Conservation (phyloP, 1,140 invertebrate genomes). For the Bombus difficillimus region DNA sequence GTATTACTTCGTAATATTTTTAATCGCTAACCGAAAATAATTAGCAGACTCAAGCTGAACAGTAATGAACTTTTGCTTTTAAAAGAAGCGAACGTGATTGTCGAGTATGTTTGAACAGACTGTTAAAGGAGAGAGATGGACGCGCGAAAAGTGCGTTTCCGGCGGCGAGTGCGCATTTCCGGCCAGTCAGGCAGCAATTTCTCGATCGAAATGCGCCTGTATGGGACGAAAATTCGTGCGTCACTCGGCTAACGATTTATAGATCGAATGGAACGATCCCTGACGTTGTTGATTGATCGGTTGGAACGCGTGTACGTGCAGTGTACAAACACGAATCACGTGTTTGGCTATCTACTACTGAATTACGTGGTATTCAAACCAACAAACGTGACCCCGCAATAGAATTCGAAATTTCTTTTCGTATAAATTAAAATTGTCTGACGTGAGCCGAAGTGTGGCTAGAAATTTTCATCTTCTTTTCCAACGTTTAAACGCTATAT, state of each 20-base stretch:
- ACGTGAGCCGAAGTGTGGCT: not conserved
- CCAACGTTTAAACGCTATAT: not conserved
- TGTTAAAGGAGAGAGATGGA: not conserved
- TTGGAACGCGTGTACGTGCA: slow-evolving; percentile 4
- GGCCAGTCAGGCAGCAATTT: slow-evolving; percentile 29
- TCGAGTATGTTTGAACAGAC: not conserved
- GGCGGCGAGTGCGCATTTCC: slow-evolving; percentile 32
- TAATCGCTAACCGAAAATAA: not conserved
- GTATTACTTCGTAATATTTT: too few relatives aligned
- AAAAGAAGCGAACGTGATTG: too few relatives aligned
- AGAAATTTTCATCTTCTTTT: not conserved
- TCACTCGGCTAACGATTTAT: slow-evolving; percentile 17
- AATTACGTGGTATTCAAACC: not conserved
- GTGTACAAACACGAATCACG: not conserved
- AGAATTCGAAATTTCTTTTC: not conserved
- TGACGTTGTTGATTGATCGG: slow-evolving; percentile 1
- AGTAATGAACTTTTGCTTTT: too few relatives aligned
- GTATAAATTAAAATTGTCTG: not conserved
- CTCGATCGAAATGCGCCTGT: slow-evolving; percentile 35
- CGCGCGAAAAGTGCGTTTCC: slow-evolving; percentile 31
- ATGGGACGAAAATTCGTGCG: slow-evolving; percentile 40
- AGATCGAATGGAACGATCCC: slow-evolving; percentile 6
- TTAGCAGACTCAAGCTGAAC: not conserved
- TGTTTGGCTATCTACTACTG: not conserved
- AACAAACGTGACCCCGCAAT: not conserved